phyloP scores from a whole-genome alignment of 2,113 vertebrate species.

The Alectura lathami region DNA sequence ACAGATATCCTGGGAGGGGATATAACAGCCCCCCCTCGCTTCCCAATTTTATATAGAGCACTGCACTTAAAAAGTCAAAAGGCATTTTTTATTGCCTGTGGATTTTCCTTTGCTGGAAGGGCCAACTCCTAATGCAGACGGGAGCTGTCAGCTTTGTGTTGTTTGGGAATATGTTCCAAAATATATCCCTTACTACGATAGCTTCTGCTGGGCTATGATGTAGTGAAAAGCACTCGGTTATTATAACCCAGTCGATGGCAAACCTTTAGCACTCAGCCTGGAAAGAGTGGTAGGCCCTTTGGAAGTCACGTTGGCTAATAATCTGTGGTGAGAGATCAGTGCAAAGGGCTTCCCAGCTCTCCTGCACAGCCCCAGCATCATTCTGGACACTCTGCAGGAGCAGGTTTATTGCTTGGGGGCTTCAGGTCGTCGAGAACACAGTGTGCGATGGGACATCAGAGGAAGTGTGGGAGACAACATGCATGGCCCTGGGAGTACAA shows the following conservation, averaged over 20 bases:
- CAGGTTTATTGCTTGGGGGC: not conserved
- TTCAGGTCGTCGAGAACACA: not conserved
- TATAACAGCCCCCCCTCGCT: not conserved
- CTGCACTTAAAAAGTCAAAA: not conserved
- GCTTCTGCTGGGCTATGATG: not conserved
- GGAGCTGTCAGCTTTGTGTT: slow-evolving; percentile 27
- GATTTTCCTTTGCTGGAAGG: slow-evolving; percentile 30
- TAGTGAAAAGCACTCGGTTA: not conserved
- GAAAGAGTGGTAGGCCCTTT: not conserved
- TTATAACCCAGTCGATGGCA: not conserved
- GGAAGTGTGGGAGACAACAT: not conserved
- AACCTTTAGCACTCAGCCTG: not conserved
- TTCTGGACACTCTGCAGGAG: not conserved
- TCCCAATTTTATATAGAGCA: not conserved
- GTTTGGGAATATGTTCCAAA: slow-evolving; percentile 33
- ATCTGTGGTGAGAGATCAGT: not conserved
- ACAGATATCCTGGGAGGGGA: not conserved
- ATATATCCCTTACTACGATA: not conserved
- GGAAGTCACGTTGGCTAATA: not conserved
- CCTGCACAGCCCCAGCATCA: not conserved
- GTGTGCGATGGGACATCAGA: not conserved
- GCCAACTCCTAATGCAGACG: not conserved
- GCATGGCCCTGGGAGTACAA: not conserved
- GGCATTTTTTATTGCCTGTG: not conserved
- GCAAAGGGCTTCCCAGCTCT: not conserved